Evolutionary conservation across 2,113 vertebrate genomes (phyloP), one percentile per base, ranked within the genome.

Genomic region (Platycercus adscitus): DNA sequence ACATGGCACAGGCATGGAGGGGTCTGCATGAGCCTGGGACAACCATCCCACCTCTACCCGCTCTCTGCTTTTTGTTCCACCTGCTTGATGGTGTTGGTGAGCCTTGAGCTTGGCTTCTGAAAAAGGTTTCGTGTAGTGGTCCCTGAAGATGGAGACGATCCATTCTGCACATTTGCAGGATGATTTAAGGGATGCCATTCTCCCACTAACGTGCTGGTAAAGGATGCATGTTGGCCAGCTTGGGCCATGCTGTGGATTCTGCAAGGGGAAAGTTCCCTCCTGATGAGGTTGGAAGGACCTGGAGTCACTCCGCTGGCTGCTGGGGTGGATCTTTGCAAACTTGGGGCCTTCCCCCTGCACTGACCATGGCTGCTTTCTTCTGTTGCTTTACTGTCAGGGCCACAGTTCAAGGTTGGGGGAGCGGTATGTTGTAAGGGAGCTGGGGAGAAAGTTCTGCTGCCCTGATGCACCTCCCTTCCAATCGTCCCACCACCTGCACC

Each of bases 401-500:
- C 75, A 17, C 69, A 61, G 88, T 90, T 88, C 95, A 94, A 88
- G 81, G 85, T 86, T 86, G 84, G 85, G 49, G 52, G 52, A 87
- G 82, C 43, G 41, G 29, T 58, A 31, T 79, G 69, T 41, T 81
- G 80, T 72, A 81, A 93, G 71, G 65, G 56, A 82, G 33, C 21
- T 31, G 9, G 31, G 69, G 70, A 91, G 77, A 96, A 93, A 82
- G 75, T 81, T 84, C 63, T 63, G 64, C 49, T 4, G 3, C 33
- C 50, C 53, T 1, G 5, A 49, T 43, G n/a, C 72, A 80, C 86
- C 73, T 95, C 93, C 91, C 89, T 76, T 75, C 43, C 82, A 37
- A 43, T 24, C 13, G 7, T 86, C 69, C 61, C 79, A 89, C 84
- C 79, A 79, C 88, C 81, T 88, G 81, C 79, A 89, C 86, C 91